Evolutionary conservation across 1,140 invertebrate species (phyloP), one percentile per base, ranked within the genome.

Genomic region (Scaptomyza pallida): DNA sequence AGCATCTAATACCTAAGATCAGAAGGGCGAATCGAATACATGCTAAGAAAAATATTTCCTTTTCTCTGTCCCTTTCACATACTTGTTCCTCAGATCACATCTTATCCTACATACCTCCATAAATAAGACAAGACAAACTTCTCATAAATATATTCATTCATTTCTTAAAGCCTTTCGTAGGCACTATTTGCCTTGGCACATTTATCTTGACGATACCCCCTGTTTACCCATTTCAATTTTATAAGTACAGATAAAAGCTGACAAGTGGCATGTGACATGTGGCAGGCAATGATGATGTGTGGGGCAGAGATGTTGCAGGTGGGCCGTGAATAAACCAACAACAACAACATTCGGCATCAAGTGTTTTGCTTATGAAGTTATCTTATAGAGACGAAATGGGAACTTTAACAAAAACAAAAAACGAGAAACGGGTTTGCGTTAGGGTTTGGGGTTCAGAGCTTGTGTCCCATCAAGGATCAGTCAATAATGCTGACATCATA

Each of bases 401-500:
- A 52, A 16, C 19, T 15, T n/a, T 10, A 15, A 12, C 15, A 12
- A 37, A n/a, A 35, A 35, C 5, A 5, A 23, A 2, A n/a, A 15
- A 9, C 13, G 33, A 35, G 21, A n/a, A 37, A 37, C 2, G 33
- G n/a, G 33, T n/a, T 5, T 12, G 33, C 0, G 9, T 3, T 12
- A 1, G 12, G 4, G 33, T 3, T 1, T n/a, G 33, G n/a, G n/a
- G n/a, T n/a, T n/a, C n/a, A n/a, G n/a, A n/a, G 33, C 33, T n/a
- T 37, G 12, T 15, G 17, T 23, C 43, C 64, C 77, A 75, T 69
- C 68, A 74, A 52, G 81, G 82, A 86, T 86, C 81, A 81, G 73
- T 88, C 81, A 78, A 77, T 88, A 78, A 88, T 64, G 81, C 82
- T 88, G 78, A 81, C 81, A 81, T 77, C 82, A 68, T 75, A 71